These are phyloP conservation scores for Megamerina dolium DNA, from an alignment of 2,888 invertebrate genomes.

Conservation along the genomic window DNA sequence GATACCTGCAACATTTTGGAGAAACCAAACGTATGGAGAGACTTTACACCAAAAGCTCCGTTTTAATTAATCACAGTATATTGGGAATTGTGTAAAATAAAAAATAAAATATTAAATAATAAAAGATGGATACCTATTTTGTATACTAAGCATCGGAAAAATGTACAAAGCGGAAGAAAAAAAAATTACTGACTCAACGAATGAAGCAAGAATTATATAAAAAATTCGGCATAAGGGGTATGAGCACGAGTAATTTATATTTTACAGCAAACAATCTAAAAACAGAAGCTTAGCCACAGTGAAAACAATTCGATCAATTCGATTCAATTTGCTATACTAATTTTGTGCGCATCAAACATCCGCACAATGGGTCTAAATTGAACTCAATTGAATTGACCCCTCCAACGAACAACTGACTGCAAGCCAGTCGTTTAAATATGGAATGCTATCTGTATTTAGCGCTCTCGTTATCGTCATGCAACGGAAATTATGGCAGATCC, in stretches of 20 bases:
- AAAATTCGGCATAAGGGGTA: too few species aligned
- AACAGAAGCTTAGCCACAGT: too few species aligned
- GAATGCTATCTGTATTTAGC: not conserved
- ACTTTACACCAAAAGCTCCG: not conserved
- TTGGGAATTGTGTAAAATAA: not conserved
- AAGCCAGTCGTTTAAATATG: not conserved
- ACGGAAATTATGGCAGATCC: not conserved
- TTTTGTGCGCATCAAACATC: not conserved
- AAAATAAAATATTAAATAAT: not conserved
- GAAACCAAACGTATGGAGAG: not conserved
- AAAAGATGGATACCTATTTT: not conserved
- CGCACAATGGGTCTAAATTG: constrained; percentile 39
- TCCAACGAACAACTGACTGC: not conserved
- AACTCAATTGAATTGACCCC: constrained; percentile 48
- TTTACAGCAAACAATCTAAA: too few species aligned
- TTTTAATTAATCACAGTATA: not conserved
- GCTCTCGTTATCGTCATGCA: not conserved
- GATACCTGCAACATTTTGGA: constrained; percentile 54
- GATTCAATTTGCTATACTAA: not conserved
- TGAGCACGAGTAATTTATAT: too few species aligned
- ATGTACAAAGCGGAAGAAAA: too few species aligned
- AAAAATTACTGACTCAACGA: not conserved
- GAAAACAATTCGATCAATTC: too few species aligned
- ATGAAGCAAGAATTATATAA: not conserved
- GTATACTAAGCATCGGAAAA: too few species aligned